Base-by-base conservation (phyloP, 2,113 vertebrate species). In the Cryptotis parvus region DNA sequence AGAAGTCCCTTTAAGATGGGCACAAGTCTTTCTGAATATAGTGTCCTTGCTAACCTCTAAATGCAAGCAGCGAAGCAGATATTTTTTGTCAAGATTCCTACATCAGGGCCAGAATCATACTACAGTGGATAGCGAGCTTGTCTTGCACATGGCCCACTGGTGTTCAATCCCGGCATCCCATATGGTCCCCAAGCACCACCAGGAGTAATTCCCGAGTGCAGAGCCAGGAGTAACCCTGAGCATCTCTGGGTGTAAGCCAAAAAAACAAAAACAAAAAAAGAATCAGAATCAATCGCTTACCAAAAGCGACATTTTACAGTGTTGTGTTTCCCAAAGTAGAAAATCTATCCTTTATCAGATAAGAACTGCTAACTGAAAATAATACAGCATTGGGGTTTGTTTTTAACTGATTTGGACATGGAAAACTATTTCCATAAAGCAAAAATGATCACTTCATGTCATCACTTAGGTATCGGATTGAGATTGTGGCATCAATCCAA, bases 401-500 rank as follows among this genome's bases (percentile, higher is more conserved):
- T 49, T 49, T 49, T 49, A 65, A 33, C 27, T 31, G 12, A 80
- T 65, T 49, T 84, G 61, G 79, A 31, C 3, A 58, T 15, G 81
- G 2, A 20, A 89, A 92, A 85, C 61, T 58, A 27, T 75, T 84
- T 85, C 43, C 1, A 73, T 12, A 35, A 61, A 10, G 66, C 29
- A 89, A 83, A 70, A 84, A 74, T 52, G n/a, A 92, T 41, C 72
- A 86, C 49, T 49, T 76, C 55, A 1, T 66, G 52, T 24, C 66
- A 49, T 49, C 45, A 49, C 9, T 49, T 49, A 14, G 14, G 10
- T 49, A 49, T 49, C 45, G 14, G 45, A 49, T 14, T 49, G 45
- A 49, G 14, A 49, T 14, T 45, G 26, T 70, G 81, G 49, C n/a
- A 41, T 37, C 63, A 45, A 41, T 8, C 24, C 45, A 79, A 72